Conservation (phyloP, 37 sponge, comb jelly and placozoan species). For the Eunapius fragilis region DNA sequence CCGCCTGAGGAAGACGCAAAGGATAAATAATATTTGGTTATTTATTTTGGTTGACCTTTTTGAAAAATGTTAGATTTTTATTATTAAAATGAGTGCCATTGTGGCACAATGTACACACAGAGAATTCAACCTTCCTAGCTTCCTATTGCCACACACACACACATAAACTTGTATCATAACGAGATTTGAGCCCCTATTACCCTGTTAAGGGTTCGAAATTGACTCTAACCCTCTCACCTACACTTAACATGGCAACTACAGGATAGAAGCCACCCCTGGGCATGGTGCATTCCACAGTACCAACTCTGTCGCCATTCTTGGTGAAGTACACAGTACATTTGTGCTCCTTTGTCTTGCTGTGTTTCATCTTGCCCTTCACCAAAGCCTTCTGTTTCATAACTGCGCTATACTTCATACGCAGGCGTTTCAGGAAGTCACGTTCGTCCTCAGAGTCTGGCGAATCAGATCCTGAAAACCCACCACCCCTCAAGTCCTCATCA, state of each 20-base stretch:
- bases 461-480: no score
- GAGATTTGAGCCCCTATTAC: neutral
- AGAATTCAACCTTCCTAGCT: no score
- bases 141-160: no score
- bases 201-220: conserved; percentile 65
- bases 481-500: neutral
- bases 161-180: no score
- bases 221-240: conserved; percentile 58
- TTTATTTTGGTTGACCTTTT: no score
- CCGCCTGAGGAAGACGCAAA: neutral
- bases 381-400: no score
- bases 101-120: no score
- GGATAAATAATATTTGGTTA: neutral
- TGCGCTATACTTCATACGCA: neutral
- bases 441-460: neutral
- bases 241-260: conserved; percentile 81
- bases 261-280: conserved; percentile 84
- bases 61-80: no score
- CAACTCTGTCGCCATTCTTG: conserved; percentile 75
- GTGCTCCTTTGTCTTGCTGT: no score
- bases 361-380: no score
- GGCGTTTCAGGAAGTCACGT: neutral
- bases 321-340: conserved; percentile 76
- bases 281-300: conserved; percentile 53
- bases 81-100: no score